phyloP scores from a whole-genome alignment of 1,140 invertebrate genomes.

The Myzus persicae region DNA sequence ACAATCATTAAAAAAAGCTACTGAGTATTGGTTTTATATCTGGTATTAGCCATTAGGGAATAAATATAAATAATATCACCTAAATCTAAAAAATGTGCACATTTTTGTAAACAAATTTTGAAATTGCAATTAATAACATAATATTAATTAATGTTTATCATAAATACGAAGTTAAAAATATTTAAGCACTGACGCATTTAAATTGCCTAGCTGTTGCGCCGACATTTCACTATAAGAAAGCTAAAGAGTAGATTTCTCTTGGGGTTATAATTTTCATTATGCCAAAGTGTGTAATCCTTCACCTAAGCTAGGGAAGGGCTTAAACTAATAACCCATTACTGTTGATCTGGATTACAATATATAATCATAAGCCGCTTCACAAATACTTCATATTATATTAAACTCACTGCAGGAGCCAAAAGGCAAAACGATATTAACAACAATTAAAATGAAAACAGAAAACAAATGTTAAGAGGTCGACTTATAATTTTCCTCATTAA shows the following conservation, averaged over 20 bases:
- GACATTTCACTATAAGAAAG: neutral
- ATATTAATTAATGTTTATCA: neutral
- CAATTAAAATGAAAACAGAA: neutral
- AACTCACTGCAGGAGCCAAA: neutral
- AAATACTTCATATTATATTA: neutral
- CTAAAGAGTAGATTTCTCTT: neutral
- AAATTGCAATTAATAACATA: neutral
- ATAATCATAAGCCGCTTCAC: neutral
- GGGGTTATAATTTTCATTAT: slow-evolving; percentile 20
- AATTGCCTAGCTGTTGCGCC: slow-evolving; percentile 43
- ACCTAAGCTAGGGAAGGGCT: neutral
- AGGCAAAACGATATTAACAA: neutral
- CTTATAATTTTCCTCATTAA: neutral
- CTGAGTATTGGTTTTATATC: no score
- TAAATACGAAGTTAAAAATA: neutral
- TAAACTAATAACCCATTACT: neutral
- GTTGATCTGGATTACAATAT: neutral
- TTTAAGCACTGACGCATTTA: neutral
- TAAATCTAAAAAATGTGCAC: neutral
- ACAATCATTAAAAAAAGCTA: no score
- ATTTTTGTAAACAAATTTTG: neutral
- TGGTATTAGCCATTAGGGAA: neutral
- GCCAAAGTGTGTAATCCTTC: neutral
- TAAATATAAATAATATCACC: neutral
- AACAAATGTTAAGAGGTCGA: no score